A percentile compares a stretch with the other conserved stretches of the same genome.
Evolutionary conservation across 2,113 vertebrate genomes (phyloP).

Genomic region (Eptesicus fuscus): DNA sequence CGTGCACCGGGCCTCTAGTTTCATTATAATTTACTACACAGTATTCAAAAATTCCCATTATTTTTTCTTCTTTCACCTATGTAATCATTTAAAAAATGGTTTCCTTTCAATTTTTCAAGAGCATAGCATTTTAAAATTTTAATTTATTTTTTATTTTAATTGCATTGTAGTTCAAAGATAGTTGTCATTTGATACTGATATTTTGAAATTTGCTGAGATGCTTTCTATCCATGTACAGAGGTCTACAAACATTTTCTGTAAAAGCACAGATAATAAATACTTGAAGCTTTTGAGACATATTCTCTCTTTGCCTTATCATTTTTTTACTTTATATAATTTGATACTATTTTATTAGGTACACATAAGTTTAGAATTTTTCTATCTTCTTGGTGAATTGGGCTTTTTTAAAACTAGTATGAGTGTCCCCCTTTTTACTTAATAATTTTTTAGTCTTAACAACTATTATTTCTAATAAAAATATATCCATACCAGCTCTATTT

Average conservation of each 20-base stretch:
- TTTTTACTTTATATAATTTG: constrained; percentile 16
- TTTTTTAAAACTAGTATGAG: background rate
- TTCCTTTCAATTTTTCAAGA: constrained; percentile 22
- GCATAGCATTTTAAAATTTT: background rate
- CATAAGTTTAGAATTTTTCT: background rate
- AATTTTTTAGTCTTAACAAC: background rate
- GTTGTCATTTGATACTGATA: background rate
- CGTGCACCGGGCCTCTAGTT: too few relatives aligned
- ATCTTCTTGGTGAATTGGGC: background rate
- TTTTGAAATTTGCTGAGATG: background rate
- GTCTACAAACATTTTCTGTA: background rate
- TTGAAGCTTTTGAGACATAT: background rate
- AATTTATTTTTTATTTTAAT: background rate
- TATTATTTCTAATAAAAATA: constrained; percentile 26
- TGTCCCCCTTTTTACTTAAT: background rate
- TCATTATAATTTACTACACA: background rate
- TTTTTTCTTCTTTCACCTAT: background rate
- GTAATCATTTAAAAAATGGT: background rate
- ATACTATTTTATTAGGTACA: background rate
- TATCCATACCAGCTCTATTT: background rate
- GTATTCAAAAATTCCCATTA: background rate
- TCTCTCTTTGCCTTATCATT: background rate
- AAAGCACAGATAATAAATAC: background rate
- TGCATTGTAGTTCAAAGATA: background rate
- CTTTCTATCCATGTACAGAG: background rate